Base-by-base conservation (phyloP, 2,888 invertebrate genomes). In the Baronia brevicornis region DNA sequence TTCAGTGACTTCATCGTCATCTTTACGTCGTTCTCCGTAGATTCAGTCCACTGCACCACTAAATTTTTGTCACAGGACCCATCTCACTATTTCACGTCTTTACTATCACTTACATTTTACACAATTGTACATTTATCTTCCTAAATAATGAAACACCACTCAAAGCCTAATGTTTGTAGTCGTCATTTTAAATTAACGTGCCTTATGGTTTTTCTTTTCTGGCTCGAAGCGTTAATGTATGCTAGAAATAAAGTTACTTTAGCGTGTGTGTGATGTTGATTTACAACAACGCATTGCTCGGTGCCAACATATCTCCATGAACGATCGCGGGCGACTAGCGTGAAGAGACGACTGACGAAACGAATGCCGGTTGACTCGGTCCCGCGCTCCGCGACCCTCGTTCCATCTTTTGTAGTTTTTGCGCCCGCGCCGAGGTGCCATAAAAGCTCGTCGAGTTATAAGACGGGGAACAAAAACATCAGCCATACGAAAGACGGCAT, bases 1-100 rank as follows among this genome's bases (percentile, higher is more conserved):
- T 82, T 84, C 62, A 82, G 69, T 84, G 85, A 87, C 84, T 82
- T 86, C 87, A 87, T 89, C 85, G 85, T 85, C 89, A 89, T 89
- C 63, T 68, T 73, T 56, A 39, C 30, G 54, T 54, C 48, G 49
- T 36, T 39, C 46, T 38, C 24, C 30, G 36, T 23, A 44, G 48
- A 46, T 42, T 51, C 50, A 67, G 70, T 74, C 61, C 75, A 77
- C 77, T 74, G 59, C 77, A 79, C 78, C 63, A 66, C 46, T 55
- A 51, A 53, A 66, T 59, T 51, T 52, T 50, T 54, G 56, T 62
- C 46, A 48, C 46, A 44, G 46, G 53, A 58, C 52, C 63, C 74
- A 73, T 72, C 58, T 58, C 77, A 77, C 73, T 70, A 44, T 26
- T 19, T 9, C 27, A 10, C 35, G 48, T 58, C 50, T 52, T 54